Conservation (phyloP, 2,797 vertebrate genomes). For the Sebastes glaucus region DNA sequence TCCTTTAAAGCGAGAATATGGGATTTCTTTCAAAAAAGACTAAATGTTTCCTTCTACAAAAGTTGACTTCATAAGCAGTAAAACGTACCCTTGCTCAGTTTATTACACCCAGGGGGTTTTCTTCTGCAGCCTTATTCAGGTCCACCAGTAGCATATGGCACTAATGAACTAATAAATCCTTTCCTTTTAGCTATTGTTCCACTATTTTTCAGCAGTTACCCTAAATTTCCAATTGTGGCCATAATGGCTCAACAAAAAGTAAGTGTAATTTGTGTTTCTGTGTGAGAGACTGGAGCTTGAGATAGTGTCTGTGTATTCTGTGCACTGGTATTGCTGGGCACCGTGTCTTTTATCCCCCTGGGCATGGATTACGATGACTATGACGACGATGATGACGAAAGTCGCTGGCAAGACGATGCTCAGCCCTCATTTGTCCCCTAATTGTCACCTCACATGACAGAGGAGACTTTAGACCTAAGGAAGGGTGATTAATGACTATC, state of each 20-base stretch:
- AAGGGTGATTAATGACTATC: neutral
- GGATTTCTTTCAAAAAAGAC: neutral
- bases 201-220: neutral
- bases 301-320: neutral
- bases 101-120: neutral
- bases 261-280: neutral
- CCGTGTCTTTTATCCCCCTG: neutral
- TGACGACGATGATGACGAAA: conserved; percentile 15
- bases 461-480: neutral
- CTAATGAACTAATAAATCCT: neutral
- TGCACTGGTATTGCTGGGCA: neutral
- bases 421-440: neutral
- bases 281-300: neutral
- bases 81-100: neutral
- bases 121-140: neutral
- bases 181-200: neutral
- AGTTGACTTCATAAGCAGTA: neutral
- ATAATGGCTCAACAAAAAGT: neutral
- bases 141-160: neutral
- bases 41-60: neutral
- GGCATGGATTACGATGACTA: neutral
- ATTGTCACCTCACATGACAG: neutral
- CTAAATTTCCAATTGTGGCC: neutral
- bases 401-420: neutral
- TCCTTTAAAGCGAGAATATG: neutral